Base-by-base conservation (phyloP, 1,140 invertebrate species). In the Teleopsis dalmanni region DNA sequence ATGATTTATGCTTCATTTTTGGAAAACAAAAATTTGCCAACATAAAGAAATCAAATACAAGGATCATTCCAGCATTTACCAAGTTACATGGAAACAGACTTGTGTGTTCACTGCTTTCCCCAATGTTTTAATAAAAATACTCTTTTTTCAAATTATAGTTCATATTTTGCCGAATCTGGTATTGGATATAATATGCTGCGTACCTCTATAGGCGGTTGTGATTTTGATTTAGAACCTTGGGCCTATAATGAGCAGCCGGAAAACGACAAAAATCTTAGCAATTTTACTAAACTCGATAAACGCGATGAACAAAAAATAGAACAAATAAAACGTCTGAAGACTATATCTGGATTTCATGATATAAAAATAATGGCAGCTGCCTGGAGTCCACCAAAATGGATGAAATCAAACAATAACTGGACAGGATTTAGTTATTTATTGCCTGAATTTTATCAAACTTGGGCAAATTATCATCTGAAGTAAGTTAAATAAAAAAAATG, bases 341-440 rank as follows among this genome's bases (percentile, higher is more conserved):
- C 11, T 2, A 43, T 67, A 6, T 46, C 56, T 1, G 3, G 51
- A 4, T 27, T 67, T 1, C 21, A 57, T 4, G 42, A 59, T 10
- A 37, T 58, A 56, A 78, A 53, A 55, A 71, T 92, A 1, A 72
- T 92, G 56, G 80, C 78, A 0, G 78, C 81, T 4, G 78, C 87
- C 0, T 96, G 93, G 93, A 84, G 83, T 50, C 81, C 92, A 1
- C 94, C 94, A 0, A 68, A 76, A 3, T 97, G 92, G 92, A 96
- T 97, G 92, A 97, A 97, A 73, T 85, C 79, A 1, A 90, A 86
- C 56, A 73, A 82, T 18, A 69, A 72, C 47, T 80, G 77, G 58
- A 72, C 72, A 13, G 80, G 80, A 5, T 60, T 57, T 62, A 78
- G 76, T 23, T 61, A 68, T 48, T 61, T 96, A 1, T 79, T 80